Evolutionary conservation across 2,113 vertebrate species (phyloP), one percentile per base, ranked within the genome.

Genomic region (Pica pica): DNA sequence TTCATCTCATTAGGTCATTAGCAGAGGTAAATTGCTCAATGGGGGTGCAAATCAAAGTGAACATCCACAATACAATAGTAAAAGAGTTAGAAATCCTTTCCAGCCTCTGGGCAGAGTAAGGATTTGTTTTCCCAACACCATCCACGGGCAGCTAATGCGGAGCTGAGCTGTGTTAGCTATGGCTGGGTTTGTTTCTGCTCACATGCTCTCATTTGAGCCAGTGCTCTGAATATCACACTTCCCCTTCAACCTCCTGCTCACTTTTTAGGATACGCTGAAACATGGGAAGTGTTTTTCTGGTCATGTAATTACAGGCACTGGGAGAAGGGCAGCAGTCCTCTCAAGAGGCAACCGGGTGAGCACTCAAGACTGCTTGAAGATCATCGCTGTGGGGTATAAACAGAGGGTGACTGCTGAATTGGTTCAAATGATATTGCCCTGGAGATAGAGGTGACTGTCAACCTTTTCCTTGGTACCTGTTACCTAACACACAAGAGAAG

Each of bases 101-200:
- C 42, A 53, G 80, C 24, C 35, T 46, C 60, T 21, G 18, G 33
- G 31, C 37, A 56, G 87, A 35, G 21, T 16, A 76, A 59, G 23
- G 39, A 42, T 76, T 68, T 73, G 30, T 47, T 83, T 89, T 60
- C 31, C 60, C 46, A 76, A 42, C n/a, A 64, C n/a, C 31, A 39
- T 44, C 18, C 33, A 16, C 2, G 4, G 20, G 39, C 26, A 86
- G 52, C 24, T 63, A 70, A 53, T 0, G 1, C 0, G 0, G 42
- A 75, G 50, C 41, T 10, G 68, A 64, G 67, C 20, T 68, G 16
- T 55, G 30, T n/a, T 37, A 64, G 27, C 41, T 52, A 2, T 2
- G 41, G 8, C 21, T 52, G 41, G 23, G 30, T 50, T 59, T 59
- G 44, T 14, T 41, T 56, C 59, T 50, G 57, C 53, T 68, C 17